Evolutionary conservation across 2,797 vertebrate species (phyloP).

Genomic region (Coregonus ussuriensis): DNA sequence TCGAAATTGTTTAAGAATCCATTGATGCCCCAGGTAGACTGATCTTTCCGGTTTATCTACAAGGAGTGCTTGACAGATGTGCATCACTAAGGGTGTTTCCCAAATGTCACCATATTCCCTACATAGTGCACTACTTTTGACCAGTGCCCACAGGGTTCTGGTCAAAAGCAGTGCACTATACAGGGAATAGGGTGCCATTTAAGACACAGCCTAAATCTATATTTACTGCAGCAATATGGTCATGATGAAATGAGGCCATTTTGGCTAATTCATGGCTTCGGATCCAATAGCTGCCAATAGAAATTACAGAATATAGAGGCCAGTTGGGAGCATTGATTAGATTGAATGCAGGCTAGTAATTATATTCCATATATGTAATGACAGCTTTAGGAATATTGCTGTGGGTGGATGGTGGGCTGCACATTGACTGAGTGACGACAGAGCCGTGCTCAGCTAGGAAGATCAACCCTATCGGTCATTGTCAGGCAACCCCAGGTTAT

Average conservation of each 20-base stretch:
- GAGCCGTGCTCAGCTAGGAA: conserved; percentile 56
- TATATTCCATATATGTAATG: conserved; percentile 25
- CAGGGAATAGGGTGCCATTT: too few relatives aligned
- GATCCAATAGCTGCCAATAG: conserved; percentile 40
- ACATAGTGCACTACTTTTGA: too few relatives aligned
- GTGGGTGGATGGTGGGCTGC: conserved; percentile 56
- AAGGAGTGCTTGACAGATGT: conserved; percentile 20
- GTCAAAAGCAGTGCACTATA: too few relatives aligned
- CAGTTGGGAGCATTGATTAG: conserved; percentile 35
- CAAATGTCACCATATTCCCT: too few relatives aligned
- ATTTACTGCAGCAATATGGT: conserved; percentile 31
- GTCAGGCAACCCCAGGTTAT: conserved; percentile 68
- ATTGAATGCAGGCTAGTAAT: conserved; percentile 46
- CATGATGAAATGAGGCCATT: conserved; percentile 25
- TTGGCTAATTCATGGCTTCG: conserved; percentile 20
- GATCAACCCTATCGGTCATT: conserved; percentile 66
- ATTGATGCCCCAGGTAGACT: conserved; percentile 22
- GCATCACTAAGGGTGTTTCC: neutral
- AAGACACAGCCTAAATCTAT: conserved; percentile 24
- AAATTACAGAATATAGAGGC: conserved; percentile 38
- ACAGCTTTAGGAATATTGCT: conserved; percentile 44
- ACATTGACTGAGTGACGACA: conserved; percentile 54
- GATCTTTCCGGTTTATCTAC: conserved; percentile 42
- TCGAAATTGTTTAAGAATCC: conserved; percentile 52
- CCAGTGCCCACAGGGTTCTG: too few relatives aligned